phyloP scores from a whole-genome alignment of 1,140 invertebrate genomes.

The Zaprionus camerounensis region DNA sequence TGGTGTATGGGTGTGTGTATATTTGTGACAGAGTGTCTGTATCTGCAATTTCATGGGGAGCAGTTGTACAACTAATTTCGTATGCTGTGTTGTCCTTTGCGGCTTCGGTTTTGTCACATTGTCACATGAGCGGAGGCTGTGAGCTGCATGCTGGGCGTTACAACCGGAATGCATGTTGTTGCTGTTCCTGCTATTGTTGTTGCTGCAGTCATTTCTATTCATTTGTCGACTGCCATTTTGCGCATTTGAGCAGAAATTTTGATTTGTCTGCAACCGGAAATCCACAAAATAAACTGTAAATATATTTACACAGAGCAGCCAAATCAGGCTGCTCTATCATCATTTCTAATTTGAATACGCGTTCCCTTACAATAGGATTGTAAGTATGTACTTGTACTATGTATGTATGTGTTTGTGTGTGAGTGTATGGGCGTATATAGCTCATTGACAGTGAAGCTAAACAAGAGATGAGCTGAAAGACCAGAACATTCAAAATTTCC shows the following conservation, averaged over 20 bases:
- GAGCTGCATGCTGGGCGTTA: conserved; percentile 23
- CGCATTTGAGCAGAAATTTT: conserved; percentile 77
- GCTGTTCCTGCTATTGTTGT: conserved; percentile 52
- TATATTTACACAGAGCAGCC: conserved; percentile 64
- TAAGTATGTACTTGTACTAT: neutral
- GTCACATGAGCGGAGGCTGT: conserved; percentile 35
- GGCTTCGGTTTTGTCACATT: conserved; percentile 77
- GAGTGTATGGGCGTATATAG: conserved; percentile 1
- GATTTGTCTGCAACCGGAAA: conserved; percentile 81
- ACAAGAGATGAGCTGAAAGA: conserved; percentile 64
- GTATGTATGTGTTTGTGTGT: conserved; percentile 8
- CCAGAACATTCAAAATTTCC: conserved; percentile 49
- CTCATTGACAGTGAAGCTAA: conserved; percentile 38
- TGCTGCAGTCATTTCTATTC: conserved; percentile 62
- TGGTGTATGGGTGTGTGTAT: conserved; percentile 22
- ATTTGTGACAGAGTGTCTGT: neutral
- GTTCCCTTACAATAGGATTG: conserved; percentile 20
- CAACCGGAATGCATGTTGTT: conserved; percentile 21
- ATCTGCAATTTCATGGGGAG: conserved; percentile 23
- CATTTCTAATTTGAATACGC: conserved; percentile 36
- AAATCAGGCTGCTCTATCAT: conserved; percentile 2
- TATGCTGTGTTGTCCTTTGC: conserved; percentile 74
- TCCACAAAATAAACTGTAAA: conserved; percentile 78
- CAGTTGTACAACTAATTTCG: conserved; percentile 64
- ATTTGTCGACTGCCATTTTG: conserved; percentile 72